phyloP scores from a whole-genome alignment of 2,113 vertebrate genomes.

The Micromys minutus region DNA sequence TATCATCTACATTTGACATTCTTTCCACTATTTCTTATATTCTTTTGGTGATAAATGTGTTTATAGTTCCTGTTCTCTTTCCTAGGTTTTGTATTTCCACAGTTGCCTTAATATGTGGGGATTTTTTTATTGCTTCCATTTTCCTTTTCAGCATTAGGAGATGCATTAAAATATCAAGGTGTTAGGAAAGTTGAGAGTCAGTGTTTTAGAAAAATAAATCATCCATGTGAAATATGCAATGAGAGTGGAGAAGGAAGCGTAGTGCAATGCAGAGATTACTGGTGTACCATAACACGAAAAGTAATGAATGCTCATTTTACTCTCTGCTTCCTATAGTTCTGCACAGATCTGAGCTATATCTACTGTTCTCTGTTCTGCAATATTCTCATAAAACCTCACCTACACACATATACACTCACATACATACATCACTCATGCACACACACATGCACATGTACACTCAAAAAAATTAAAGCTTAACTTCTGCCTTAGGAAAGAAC shows the following conservation, averaged over 20 bases:
- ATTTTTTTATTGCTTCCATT: too few relatives aligned
- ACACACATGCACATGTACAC: background rate
- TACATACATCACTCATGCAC: background rate
- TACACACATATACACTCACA: too few relatives aligned
- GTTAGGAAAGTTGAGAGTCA: background rate
- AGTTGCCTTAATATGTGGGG: too few relatives aligned
- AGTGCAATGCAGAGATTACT: background rate
- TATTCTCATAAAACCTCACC: background rate
- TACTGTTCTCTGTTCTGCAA: background rate
- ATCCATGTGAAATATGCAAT: background rate
- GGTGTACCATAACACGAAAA: rapidly evolving
- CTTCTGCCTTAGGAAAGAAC: background rate
- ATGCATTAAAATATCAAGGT: background rate
- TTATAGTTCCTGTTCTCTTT: too few relatives aligned
- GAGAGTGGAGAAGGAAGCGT: background rate
- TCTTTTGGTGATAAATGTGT: too few relatives aligned
- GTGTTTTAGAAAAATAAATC: background rate
- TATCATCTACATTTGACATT: too few relatives aligned
- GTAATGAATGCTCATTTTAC: background rate
- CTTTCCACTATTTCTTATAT: too few relatives aligned
- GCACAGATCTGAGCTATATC: background rate
- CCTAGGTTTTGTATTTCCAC: too few relatives aligned
- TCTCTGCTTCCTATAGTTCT: rapidly evolving
- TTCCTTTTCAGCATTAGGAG: background rate
- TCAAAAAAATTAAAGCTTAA: background rate